A percentile compares a stretch with the other conserved stretches of the same genome.
Evolutionary conservation across 2,888 invertebrate genomes (phyloP).

Genomic region (Ptychoptera contaminata): DNA sequence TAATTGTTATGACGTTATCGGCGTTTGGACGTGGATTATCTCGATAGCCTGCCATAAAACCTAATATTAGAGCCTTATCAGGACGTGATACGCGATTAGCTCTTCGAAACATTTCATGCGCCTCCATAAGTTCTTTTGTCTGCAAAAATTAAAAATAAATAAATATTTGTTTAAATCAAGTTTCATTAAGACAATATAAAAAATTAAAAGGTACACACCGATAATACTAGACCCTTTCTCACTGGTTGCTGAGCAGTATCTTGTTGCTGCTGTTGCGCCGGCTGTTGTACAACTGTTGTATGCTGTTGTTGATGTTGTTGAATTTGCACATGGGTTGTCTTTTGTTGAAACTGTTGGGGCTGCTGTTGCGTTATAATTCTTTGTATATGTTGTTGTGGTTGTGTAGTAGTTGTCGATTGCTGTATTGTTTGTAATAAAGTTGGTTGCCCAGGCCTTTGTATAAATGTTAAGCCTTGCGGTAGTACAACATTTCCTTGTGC

Average conservation of each 20-base stretch:
- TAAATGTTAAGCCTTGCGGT: constrained; percentile 29
- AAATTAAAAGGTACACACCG: constrained; percentile 19
- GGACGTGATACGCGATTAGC: constrained; percentile 92
- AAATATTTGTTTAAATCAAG: constrained; percentile 1
- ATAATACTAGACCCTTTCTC: constrained; percentile 25
- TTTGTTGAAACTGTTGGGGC: constrained; percentile 24
- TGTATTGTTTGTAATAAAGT: constrained; percentile 27
- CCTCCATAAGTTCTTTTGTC: constrained; percentile 92
- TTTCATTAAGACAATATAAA: not conserved
- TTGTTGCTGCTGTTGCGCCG: constrained; percentile 17
- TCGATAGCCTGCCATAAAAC: constrained; percentile 97
- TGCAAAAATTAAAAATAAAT: constrained; percentile 30
- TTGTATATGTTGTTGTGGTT: constrained; percentile 15
- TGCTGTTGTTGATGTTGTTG: constrained; percentile 8
- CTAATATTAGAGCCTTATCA: constrained; percentile 92
- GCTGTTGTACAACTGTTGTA: constrained; percentile 11
- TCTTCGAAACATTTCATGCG: constrained; percentile 93
- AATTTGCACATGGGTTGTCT: not conserved
- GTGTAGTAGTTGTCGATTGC: constrained; percentile 13
- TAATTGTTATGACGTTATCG: constrained; percentile 91
- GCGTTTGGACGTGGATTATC: constrained; percentile 96
- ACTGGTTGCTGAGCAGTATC: constrained; percentile 7
- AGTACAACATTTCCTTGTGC: constrained; percentile 23
- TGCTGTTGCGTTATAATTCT: constrained; percentile 27
- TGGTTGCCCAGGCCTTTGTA: constrained; percentile 30